These are phyloP conservation scores for Trachymyrmex septentrionalis DNA, from an alignment of 1,140 invertebrate species.

Conservation along the genomic window DNA sequence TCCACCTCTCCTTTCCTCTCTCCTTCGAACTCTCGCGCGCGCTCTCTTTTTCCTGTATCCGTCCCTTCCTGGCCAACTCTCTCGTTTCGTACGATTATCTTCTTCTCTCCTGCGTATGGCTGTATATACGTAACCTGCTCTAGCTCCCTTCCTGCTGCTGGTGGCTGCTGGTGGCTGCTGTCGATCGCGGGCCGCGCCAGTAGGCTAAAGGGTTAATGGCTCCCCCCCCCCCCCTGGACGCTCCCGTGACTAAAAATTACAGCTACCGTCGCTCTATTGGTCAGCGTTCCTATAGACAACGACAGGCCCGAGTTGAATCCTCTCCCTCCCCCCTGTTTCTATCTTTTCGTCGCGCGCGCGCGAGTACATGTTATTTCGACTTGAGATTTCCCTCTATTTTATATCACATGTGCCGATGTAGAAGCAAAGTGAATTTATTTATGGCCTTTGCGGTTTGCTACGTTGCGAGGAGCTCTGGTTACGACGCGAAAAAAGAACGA, in stretches of 20 bases:
- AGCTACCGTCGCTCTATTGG: slow-evolving; percentile 22
- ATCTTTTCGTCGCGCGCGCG: background rate
- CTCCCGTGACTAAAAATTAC: slow-evolving; percentile 64
- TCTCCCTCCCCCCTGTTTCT: no score
- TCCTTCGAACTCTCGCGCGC: slow-evolving; percentile 16
- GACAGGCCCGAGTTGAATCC: background rate
- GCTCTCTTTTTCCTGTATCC: slow-evolving; percentile 17
- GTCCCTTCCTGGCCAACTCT: slow-evolving; percentile 43
- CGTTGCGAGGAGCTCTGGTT: slow-evolving; percentile 46
- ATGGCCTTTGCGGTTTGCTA: slow-evolving; percentile 46
- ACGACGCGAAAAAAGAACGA: slow-evolving; percentile 36
- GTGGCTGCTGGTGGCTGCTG: slow-evolving; percentile 42
- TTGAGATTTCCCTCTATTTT: slow-evolving; percentile 54
- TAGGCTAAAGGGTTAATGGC: slow-evolving; percentile 76
- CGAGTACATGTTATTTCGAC: background rate
- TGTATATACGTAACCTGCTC: background rate
- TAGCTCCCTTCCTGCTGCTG: slow-evolving; percentile 31
- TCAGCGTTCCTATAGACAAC: slow-evolving; percentile 22
- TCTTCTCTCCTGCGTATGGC: slow-evolving; percentile 30
- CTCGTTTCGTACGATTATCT: slow-evolving; percentile 41
- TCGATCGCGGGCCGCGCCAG: slow-evolving; percentile 37
- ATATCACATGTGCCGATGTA: slow-evolving; percentile 38
- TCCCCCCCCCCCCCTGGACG: slow-evolving; percentile 53
- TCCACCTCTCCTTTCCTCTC: slow-evolving; percentile 53
- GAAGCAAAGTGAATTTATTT: slow-evolving; percentile 61